phyloP scores from a whole-genome alignment of 2,888 invertebrate species.

The Drosophila mercatorum region DNA sequence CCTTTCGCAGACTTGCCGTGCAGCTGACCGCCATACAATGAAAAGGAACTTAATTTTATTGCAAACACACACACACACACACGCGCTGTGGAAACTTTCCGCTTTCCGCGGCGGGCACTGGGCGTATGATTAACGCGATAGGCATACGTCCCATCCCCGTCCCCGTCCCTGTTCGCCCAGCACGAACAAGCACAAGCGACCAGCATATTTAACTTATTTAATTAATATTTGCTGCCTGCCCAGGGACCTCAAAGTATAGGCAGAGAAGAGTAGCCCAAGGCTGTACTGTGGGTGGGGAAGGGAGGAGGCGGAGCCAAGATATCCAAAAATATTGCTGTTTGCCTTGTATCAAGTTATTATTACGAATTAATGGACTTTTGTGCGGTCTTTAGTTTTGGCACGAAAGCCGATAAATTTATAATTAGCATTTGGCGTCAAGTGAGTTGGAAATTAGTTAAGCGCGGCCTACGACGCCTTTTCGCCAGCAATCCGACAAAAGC shows the following conservation, averaged over 20 bases:
- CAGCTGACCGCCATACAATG: slow-evolving; percentile 18
- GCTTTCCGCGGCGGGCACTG: slow-evolving; percentile 2
- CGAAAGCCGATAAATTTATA: slow-evolving; percentile 71
- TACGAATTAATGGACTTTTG: slow-evolving; percentile 66
- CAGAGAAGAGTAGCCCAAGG: background rate
- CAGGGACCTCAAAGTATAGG: slow-evolving; percentile 16
- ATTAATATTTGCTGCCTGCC: slow-evolving; percentile 52
- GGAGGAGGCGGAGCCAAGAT: background rate
- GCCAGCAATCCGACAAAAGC: slow-evolving; percentile 3
- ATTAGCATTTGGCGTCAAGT: slow-evolving; percentile 64
- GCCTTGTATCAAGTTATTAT: slow-evolving; percentile 61
- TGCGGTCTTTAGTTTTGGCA: slow-evolving; percentile 61
- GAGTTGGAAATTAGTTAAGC: slow-evolving; percentile 36
- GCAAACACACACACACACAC: slow-evolving; percentile 8
- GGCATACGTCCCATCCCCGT: slow-evolving; percentile 21
- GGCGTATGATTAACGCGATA: slow-evolving; percentile 50
- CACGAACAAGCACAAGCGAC: slow-evolving; percentile 6
- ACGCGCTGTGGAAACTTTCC: slow-evolving; percentile 16
- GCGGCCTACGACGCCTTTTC: slow-evolving; percentile 16
- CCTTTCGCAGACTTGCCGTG: background rate
- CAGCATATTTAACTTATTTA: slow-evolving; percentile 63
- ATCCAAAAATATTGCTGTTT: slow-evolving; percentile 29
- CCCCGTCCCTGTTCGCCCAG: background rate
- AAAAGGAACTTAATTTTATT: slow-evolving; percentile 25
- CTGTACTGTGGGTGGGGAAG: background rate